Evolutionary conservation across 2,888 invertebrate species (phyloP), one percentile per base, ranked within the genome.

Genomic region (Cartodere bifasciata): DNA sequence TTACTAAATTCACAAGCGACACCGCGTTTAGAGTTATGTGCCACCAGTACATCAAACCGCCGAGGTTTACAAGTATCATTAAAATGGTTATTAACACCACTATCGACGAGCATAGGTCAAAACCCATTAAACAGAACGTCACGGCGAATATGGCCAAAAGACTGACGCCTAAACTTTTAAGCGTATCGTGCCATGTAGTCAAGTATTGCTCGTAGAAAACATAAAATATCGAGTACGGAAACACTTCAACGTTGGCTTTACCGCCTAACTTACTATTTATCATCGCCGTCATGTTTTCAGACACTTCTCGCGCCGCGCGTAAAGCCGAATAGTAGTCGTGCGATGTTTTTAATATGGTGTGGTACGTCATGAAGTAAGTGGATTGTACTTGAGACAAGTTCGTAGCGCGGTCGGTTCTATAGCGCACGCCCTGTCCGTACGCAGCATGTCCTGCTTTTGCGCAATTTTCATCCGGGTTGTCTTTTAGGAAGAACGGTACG

Each of bases 121-220:
- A 76, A 13, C 95, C 97, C 74, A 94, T 86, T 39, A 94, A 60
- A 10, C 90, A 48, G 63, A 91, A 88, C 1, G 92, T 90, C 4
- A 92, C 92, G 15, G 90, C 67, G 59, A 97, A 92, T 39, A 98
- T 92, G n/a, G 92, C 90, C 2, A 76, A 62, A 35, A 94, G 65
- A 10, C 94, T 94, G 32, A 92, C 78, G 11, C 80, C 78, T 61
- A 98, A 70, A 48, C 88, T 88, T 52, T 78, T 72, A 16, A 90
- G 56, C 0, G 92, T 87, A 50, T 95, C 91, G 0, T 79, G 70
- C 80, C 92, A 88, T 74, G 95, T 91, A 5, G 90, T 90, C 41
- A 95, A 65, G 60, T 98, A 98, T 64, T 99, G 97, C 57, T 98
- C 98, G 57, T 98, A 99, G 65, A 91, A 99, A 14, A 98, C 95